Conservation (phyloP, 2,888 invertebrate species). For the Epistrophe grossulariae region DNA sequence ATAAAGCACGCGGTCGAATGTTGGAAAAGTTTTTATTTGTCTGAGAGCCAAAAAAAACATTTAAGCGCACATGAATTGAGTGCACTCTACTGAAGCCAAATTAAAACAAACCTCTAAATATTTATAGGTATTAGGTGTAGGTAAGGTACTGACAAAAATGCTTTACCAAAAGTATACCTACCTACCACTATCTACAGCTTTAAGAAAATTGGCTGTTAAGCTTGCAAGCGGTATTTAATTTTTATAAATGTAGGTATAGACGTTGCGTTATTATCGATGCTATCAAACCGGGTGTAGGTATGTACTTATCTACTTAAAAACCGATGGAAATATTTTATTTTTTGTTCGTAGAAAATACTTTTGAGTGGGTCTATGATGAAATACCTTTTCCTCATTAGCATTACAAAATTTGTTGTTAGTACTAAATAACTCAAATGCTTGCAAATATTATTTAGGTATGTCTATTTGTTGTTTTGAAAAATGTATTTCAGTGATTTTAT, state of each 20-base stretch:
- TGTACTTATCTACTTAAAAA: neutral
- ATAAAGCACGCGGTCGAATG: neutral
- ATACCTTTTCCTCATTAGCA: neutral
- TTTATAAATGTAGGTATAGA: neutral
- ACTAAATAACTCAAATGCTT: no score
- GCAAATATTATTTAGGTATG: neutral
- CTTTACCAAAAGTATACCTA: neutral
- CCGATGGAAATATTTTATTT: neutral
- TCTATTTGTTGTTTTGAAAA: neutral
- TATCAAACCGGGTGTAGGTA: neutral
- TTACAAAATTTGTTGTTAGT: no score
- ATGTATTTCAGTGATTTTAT: neutral
- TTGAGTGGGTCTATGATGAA: neutral
- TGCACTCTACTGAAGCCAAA: conserved; percentile 3
- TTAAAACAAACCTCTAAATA: neutral
- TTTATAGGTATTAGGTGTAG: no score
- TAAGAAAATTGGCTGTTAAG: neutral
- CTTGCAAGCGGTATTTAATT: neutral
- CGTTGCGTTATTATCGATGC: neutral
- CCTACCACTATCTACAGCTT: neutral
- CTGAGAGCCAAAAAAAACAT: neutral
- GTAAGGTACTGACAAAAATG: neutral
- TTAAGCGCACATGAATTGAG: neutral
- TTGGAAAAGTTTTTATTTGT: neutral
- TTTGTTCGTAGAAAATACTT: neutral